phyloP scores from a whole-genome alignment of 2,797 vertebrate genomes.

The Remorina albescens region DNA sequence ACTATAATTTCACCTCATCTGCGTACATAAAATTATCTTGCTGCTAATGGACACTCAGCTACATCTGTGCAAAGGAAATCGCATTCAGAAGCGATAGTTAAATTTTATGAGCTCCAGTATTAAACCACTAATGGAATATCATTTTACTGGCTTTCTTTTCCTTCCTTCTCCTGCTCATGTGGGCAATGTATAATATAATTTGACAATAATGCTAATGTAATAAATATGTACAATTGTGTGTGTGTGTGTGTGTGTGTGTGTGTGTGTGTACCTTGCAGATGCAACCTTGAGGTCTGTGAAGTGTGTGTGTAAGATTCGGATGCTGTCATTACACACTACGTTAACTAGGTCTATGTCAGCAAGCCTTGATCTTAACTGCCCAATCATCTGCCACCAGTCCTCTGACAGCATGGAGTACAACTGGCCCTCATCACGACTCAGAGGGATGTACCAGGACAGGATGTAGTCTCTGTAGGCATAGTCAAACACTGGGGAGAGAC shows the following conservation, averaged over 20 bases:
- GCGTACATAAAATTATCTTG: not conserved
- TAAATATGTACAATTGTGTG: not conserved
- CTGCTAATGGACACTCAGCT: not conserved
- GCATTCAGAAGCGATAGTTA: not conserved
- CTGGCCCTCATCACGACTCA: slow-evolving; percentile 94
- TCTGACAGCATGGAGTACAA: slow-evolving; percentile 95
- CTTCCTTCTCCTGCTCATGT: too few species aligned
- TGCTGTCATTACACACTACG: slow-evolving; percentile 93
- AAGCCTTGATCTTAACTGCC: slow-evolving; percentile 89
- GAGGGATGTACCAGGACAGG: slow-evolving; percentile 93
- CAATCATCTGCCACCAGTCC: slow-evolving; percentile 96
- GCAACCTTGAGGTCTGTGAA: slow-evolving; percentile 98
- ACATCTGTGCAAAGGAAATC: slow-evolving; percentile 3
- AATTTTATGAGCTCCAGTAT: not conserved
- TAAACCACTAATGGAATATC: not conserved
- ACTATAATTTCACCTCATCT: slow-evolving; percentile 28
- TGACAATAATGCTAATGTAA: not conserved
- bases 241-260: slow-evolving; percentile 44
- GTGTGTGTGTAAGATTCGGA: slow-evolving; percentile 91
- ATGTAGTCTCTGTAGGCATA: slow-evolving; percentile 96
- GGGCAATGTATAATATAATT: too few species aligned
- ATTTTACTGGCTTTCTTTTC: not conserved
- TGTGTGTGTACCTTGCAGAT: slow-evolving; percentile 88
- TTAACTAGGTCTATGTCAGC: slow-evolving; percentile 93
- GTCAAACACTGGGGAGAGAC: slow-evolving; percentile 91